These are phyloP conservation scores for Eilema griseolum DNA, from an alignment of 2,888 invertebrate species.

Conservation along the genomic window DNA sequence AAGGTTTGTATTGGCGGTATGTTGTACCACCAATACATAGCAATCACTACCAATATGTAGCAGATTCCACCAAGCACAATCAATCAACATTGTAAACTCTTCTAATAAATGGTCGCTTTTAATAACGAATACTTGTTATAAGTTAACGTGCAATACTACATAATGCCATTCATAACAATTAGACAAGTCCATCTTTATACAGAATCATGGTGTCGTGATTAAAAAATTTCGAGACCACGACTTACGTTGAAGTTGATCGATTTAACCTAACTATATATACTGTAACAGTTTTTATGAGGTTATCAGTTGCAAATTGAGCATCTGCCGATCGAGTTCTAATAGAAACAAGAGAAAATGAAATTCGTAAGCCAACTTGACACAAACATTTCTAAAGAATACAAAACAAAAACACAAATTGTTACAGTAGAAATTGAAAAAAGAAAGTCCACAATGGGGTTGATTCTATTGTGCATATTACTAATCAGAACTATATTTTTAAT, in stretches of 20 bases:
- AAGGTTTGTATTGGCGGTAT: too few relatives aligned
- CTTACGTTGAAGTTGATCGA: conserved; percentile 76
- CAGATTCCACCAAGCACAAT: too few relatives aligned
- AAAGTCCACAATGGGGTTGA: not conserved
- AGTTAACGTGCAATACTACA: conserved; percentile 46
- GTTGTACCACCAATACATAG: too few relatives aligned
- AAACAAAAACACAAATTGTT: not conserved
- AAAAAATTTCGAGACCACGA: conserved; percentile 73
- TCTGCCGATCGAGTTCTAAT: conserved; percentile 56
- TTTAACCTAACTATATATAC: conserved; percentile 78
- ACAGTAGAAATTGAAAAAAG: too few relatives aligned
- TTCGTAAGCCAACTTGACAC: conserved; percentile 63
- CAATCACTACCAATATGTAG: too few relatives aligned
- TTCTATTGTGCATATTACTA: not conserved
- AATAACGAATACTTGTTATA: not conserved
- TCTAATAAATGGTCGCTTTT: not conserved
- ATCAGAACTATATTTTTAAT: not conserved
- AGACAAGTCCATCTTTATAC: conserved; percentile 72
- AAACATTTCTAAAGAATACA: not conserved
- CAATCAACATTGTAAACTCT: too few relatives aligned
- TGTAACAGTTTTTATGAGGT: conserved; percentile 62
- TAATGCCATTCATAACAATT: conserved; percentile 70
- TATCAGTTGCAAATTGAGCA: conserved; percentile 72
- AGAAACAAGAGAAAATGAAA: conserved; percentile 65
- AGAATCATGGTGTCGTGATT: conserved; percentile 66